Evolutionary conservation across 2,113 vertebrate species (phyloP).

Genomic region (Castor canadensis): DNA sequence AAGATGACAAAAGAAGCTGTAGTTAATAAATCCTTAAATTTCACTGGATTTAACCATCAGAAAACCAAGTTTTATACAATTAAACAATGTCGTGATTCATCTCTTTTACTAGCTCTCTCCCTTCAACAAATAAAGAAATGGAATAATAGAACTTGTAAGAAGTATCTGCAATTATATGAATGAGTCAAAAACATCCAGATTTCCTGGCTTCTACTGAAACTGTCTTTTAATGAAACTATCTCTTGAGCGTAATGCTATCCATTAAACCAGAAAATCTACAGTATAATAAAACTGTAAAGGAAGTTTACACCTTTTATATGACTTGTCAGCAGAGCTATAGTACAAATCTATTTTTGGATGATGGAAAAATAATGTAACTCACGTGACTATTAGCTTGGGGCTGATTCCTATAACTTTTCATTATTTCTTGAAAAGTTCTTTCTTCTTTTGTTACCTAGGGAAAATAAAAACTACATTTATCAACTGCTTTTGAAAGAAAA

Average conservation of each 20-base stretch:
- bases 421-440: constrained; percentile 97
- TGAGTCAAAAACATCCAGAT: neutral
- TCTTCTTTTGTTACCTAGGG: constrained; percentile 95
- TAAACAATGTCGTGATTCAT: neutral
- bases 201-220: constrained; percentile 16
- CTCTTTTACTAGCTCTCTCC: constrained; percentile 31
- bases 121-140: constrained; percentile 31
- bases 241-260: constrained; percentile 50
- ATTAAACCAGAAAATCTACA: constrained; percentile 47
- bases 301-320: constrained; percentile 52
- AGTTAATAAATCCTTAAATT: constrained; percentile 39
- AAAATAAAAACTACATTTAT: constrained; percentile 66
- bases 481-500: constrained; percentile 68
- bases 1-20: constrained; percentile 4
- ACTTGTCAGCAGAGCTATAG: constrained; percentile 54
- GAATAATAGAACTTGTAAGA: neutral
- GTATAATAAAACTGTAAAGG: constrained; percentile 43
- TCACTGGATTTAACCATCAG: constrained; percentile 37
- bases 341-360: constrained; percentile 62
- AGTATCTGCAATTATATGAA: neutral
- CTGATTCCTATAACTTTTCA: constrained; percentile 98
- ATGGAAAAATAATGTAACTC: constrained; percentile 80
- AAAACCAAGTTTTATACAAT: constrained; percentile 14
- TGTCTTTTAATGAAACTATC: neutral
- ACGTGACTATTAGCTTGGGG: constrained; percentile 97